A percentile compares a stretch with the other conserved stretches of the same genome.
Evolutionary conservation across 1,140 invertebrate genomes (phyloP).

Genomic region (Aphelenchoides avenae): DNA sequence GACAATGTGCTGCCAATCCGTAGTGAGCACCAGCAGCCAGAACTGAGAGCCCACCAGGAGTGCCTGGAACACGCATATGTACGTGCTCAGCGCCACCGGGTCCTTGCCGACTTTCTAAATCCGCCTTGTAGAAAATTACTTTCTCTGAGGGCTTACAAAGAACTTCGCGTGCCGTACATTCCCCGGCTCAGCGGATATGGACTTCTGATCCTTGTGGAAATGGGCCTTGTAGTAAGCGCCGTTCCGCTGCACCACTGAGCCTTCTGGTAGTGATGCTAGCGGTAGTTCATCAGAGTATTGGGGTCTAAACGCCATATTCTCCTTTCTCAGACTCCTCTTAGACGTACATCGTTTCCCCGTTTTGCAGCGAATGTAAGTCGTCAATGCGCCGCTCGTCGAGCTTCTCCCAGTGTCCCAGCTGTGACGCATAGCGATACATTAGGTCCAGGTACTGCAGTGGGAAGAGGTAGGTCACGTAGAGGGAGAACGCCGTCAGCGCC

Average conservation of each 20-base stretch:
- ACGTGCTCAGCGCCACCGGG: constrained; percentile 74
- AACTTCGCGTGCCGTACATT: constrained; percentile 76
- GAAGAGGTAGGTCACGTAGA: constrained; percentile 74
- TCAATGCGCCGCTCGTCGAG: constrained; percentile 62
- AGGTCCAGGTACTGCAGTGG: constrained; percentile 77
- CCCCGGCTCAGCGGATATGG: constrained; percentile 73
- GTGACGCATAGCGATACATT: constrained; percentile 78
- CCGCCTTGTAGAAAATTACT: no score
- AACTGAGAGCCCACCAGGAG: constrained; percentile 71
- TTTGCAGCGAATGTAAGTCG: constrained; percentile 8
- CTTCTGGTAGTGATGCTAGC: constrained; percentile 68
- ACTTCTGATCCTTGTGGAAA: constrained; percentile 67
- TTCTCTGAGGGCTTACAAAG: constrained; percentile 72
- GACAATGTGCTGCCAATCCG: constrained; percentile 84
- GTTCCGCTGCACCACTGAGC: constrained; percentile 74
- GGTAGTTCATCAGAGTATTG: constrained; percentile 68
- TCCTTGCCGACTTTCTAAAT: constrained; percentile 78
- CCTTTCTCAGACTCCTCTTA: not conserved
- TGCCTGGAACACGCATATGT: constrained; percentile 66
- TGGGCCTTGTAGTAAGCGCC: constrained; percentile 73
- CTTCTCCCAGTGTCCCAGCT: constrained; percentile 79
- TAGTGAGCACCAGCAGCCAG: constrained; percentile 71
- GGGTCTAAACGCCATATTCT: constrained; percentile 60
- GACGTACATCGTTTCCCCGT: not conserved
- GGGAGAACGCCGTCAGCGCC: constrained; percentile 75